Evolutionary conservation across 2,113 vertebrate genomes (phyloP).

Genomic region (Crotalus tigris): DNA sequence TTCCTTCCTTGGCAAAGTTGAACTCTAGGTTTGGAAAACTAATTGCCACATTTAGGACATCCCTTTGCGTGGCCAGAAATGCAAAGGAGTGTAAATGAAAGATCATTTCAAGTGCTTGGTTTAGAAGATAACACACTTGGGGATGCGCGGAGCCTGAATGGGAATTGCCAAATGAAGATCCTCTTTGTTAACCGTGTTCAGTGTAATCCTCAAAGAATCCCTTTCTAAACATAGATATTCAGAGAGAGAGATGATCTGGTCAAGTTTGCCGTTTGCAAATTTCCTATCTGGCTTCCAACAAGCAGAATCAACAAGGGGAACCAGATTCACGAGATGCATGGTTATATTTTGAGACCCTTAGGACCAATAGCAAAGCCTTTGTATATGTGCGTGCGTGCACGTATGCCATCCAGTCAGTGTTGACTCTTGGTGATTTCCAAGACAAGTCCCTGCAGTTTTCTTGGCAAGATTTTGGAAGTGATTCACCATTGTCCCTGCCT

Average conservation of each 20-base stretch:
- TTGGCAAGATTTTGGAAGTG: not conserved
- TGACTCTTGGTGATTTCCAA: not conserved
- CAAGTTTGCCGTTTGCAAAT: not conserved
- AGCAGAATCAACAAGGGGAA: not conserved
- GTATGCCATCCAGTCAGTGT: not conserved
- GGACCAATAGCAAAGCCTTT: not conserved
- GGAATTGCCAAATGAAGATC: not conserved
- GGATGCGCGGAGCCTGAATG: too few relatives aligned
- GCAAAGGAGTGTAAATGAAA: too few relatives aligned
- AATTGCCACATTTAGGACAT: too few relatives aligned
- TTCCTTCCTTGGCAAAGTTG: too few relatives aligned
- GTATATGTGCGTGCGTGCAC: not conserved
- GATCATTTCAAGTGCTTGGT: too few relatives aligned
- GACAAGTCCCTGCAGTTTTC: not conserved
- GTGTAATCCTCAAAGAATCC: not conserved
- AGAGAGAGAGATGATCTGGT: not conserved
- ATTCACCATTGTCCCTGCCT: too few relatives aligned
- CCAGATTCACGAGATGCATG: too few relatives aligned
- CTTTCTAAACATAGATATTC: not conserved
- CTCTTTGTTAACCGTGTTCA: not conserved
- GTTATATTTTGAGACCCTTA: not conserved
- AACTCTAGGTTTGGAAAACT: too few relatives aligned
- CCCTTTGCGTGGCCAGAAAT: too few relatives aligned
- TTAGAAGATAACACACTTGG: too few relatives aligned
- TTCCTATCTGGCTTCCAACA: not conserved